Base-by-base conservation (phyloP, 2,113 vertebrate genomes). In the Apteryx mantelli region DNA sequence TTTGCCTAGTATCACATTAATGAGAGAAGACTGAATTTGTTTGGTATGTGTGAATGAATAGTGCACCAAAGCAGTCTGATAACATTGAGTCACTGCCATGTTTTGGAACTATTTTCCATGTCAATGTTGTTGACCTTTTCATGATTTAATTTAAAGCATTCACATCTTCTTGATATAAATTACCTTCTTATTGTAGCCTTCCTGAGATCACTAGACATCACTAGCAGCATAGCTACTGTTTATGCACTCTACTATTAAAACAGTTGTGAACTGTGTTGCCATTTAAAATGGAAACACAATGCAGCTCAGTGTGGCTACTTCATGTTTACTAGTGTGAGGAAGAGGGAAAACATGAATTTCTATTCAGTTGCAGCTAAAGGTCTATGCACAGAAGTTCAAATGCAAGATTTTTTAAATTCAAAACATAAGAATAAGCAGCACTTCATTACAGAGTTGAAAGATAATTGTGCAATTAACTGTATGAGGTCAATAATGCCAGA, bases 401-500 rank as follows among this genome's bases (percentile, higher is more conserved):
- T 58, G 71, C 74, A 86, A 91, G 92, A 96, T 82, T 96, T 96
- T 95, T 52, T 74, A 95, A 93, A 98, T 95, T 97, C 93, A 97
- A 89, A 96, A 81, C 97, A 82, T 95, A 96, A 95, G 96, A 97
- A 94, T 82, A 93, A 96, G 93, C 91, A 3, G 88, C 92, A 97
- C 91, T 97, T 97, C 88, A 97, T 93, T 93, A 92, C 95, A 84
- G 89, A 97, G 96, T 95, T 96, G 97, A 97, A 97, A 97, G 96
- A 98, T 98, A 98, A 98, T 98, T 97, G 97, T 96, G 97, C 97
- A 97, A 98, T 98, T 98, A 98, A 87, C 65, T 81, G 97, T 86
- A 24, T 83, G 61, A 95, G 97, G 97, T 98, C 97, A 98, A 97
- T 98, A 95, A 98, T 97, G 96, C 96, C 97, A 98, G 92, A 89